Base-by-base conservation (phyloP, 2,888 invertebrate genomes). In the Agriopis leucophaearia region DNA sequence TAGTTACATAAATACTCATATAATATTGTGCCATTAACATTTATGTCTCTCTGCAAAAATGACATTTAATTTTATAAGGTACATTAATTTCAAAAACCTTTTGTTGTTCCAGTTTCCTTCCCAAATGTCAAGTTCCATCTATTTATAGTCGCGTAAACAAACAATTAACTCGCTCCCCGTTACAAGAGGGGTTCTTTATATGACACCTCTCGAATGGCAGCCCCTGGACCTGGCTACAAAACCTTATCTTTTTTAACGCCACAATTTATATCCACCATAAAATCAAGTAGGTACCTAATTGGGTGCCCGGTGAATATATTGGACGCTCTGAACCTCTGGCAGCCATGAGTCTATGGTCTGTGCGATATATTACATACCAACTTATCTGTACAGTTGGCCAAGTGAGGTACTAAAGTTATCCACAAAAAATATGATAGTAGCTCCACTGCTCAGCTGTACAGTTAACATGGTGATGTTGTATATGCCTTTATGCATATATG, bases 221-320 rank as follows among this genome's bases (percentile, higher is more conserved):
- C 52, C 42, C 8, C 52, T 35, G 36, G 56, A 27, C 12, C 52
- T 27, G 45, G 56, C 40, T 50, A 56, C 35, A 64, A 51, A 58
- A 52, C 68, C 66, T 74, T 77, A 75, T 77, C 75, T 74, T 74
- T 74, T 74, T 72, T 70, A 70, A 63, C 57, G 56, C 59, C 70
- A 66, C 60, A 66, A 75, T 74, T 75, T 75, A 74, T 73, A 59
- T 64, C 58, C 38, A n/a, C 66, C 67, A 73, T 74, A 75, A 74
- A 74, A 74, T 75, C 72, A 74, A 72, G 74, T 73, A 65, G 71
- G 70, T 75, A 50, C 59, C 50, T 59, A 74, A 74, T 75, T 74
- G 71, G 69, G 69, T 64, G 57, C 18, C 70, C 67, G 63, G 64
- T 47, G 48, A 50, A 62, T 63, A 59, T 66, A 65, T 58, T 40